Percentiles rank a stretch among this genome's conserved stretches.
phyloP scores from a whole-genome alignment of 2,797 vertebrate genomes.

The Karalla daura region DNA sequence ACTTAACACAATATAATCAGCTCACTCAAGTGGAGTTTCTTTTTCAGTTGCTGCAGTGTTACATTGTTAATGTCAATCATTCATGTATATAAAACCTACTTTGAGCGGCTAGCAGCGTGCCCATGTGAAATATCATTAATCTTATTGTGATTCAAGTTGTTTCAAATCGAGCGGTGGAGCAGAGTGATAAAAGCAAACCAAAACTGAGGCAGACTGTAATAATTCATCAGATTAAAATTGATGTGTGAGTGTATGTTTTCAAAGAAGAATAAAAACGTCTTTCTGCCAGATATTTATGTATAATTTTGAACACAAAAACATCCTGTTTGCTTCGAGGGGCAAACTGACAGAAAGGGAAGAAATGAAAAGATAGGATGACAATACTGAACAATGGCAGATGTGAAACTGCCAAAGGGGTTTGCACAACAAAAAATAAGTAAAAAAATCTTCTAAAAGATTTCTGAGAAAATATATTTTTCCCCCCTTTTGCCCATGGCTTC shows the following conservation, averaged over 20 bases:
- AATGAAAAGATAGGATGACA: constrained; percentile 11
- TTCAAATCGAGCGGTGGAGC: constrained; percentile 4
- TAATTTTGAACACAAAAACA: not conserved
- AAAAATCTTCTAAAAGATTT: not conserved
- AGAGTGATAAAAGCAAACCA: constrained; percentile 17
- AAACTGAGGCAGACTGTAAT: not conserved
- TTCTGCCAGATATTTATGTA: constrained; percentile 1
- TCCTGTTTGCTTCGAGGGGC: constrained; percentile 16
- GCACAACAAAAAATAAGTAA: not conserved
- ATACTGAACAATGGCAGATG: constrained; percentile 1
- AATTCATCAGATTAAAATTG: constrained; percentile 8
- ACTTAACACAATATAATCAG: not conserved
- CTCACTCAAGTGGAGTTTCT: not conserved
- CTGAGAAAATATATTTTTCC: not conserved
- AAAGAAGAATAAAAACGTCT: constrained; percentile 6
- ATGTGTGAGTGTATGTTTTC: not conserved
- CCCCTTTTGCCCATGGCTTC: not conserved
- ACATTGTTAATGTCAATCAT: constrained; percentile 19
- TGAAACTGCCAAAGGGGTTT: not conserved
- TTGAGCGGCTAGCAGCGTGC: constrained; percentile 4
- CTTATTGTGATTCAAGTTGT: constrained; percentile 4
- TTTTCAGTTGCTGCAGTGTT: not conserved
- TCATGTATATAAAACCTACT: constrained; percentile 2
- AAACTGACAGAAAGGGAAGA: constrained; percentile 3
- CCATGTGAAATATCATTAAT: constrained; percentile 30